Evolutionary conservation across 2,113 vertebrate genomes (phyloP).

Genomic region (Xenopus laevis): DNA sequence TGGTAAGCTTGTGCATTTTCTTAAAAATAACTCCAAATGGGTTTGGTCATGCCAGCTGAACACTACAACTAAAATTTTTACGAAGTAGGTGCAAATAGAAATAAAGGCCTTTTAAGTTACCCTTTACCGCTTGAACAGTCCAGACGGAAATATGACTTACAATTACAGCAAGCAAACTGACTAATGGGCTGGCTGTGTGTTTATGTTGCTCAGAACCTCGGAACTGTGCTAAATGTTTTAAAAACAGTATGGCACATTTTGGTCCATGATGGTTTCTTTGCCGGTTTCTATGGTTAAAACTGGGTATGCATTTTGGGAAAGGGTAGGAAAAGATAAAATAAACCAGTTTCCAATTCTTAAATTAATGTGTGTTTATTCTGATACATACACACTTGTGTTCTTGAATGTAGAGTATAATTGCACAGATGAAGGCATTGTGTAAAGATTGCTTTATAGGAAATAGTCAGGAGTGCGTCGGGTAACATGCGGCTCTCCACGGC

Average conservation of each 20-base stretch:
- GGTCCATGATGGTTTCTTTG: conserved; percentile 78
- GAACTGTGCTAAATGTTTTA: conserved; percentile 72
- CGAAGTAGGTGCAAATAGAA: conserved; percentile 60
- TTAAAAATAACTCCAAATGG: conserved; percentile 65
- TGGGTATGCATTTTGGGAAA: conserved; percentile 19
- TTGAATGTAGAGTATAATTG: conserved; percentile 65
- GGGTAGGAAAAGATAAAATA: conserved; percentile 16
- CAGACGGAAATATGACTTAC: conserved; percentile 68
- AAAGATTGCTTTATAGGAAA: conserved; percentile 73
- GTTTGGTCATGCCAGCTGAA: conserved; percentile 76
- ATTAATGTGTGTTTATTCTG: conserved; percentile 54
- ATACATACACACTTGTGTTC: conserved; percentile 38
- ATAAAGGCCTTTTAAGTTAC: conserved; percentile 63
- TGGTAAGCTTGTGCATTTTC: conserved; percentile 68
- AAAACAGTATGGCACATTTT: conserved; percentile 79
- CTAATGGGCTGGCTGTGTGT: conserved; percentile 49
- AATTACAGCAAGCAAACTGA: conserved; percentile 79
- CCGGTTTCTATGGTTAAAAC: conserved; percentile 34
- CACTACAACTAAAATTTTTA: conserved; percentile 71
- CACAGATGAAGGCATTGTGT: conserved; percentile 55
- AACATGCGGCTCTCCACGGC: conserved; percentile 85
- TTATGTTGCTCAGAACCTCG: conserved; percentile 61
- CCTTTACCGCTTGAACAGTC: conserved; percentile 66
- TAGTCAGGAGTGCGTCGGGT: conserved; percentile 87
- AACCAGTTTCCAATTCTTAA: conserved; percentile 49